Evolutionary conservation across 2,113 vertebrate genomes (phyloP).

Genomic region (Melospiza georgiana): DNA sequence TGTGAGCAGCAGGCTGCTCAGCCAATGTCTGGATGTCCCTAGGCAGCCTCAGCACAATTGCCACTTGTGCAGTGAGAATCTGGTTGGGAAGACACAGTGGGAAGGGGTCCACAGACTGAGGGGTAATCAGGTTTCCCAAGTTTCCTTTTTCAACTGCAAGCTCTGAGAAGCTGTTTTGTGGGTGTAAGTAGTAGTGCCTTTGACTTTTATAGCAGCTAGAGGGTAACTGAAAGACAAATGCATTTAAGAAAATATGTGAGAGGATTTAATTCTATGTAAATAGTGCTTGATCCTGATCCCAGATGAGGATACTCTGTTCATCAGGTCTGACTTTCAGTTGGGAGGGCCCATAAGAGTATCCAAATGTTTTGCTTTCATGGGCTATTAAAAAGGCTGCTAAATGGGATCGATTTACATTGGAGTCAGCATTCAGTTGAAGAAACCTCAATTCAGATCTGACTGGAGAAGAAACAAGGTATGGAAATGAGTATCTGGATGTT

Average conservation of each 20-base stretch:
- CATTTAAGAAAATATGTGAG: background rate
- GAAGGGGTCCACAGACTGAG: background rate
- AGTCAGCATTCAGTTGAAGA: background rate
- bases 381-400: background rate
- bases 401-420: background rate
- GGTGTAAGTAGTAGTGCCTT: background rate
- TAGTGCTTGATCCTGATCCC: background rate
- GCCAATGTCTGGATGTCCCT: accelerated
- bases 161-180: background rate
- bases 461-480: background rate
- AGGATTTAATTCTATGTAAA: background rate
- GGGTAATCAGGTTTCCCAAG: background rate
- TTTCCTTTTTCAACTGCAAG: background rate
- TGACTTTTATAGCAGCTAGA: background rate
- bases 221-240: background rate
- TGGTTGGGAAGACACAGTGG: background rate
- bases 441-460: background rate
- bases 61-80: background rate
- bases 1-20: background rate
- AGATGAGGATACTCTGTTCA: background rate
- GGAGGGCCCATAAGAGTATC: background rate
- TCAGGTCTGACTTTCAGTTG: background rate
- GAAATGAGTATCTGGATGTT: background rate
- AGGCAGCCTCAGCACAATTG: background rate
- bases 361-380: background rate